Evolutionary conservation across 2,888 invertebrate species (phyloP), one percentile per base, ranked within the genome.

Genomic region (Cryptus viduatorius): DNA sequence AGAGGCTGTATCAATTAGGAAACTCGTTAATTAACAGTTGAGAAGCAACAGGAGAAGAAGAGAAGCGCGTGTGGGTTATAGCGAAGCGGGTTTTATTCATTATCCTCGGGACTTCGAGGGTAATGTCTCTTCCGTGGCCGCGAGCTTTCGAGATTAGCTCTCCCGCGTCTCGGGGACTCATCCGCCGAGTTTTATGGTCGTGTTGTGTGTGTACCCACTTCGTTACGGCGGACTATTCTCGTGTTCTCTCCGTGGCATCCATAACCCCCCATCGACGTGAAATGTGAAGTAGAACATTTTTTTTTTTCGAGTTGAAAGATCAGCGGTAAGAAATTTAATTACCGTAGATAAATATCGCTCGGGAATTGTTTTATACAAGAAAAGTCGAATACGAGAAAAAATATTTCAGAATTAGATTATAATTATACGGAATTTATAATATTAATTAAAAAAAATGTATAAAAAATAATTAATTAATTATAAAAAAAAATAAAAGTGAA

Each of bases 1-100:
- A 46, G 46, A 73, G 24, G 7, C 37, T 29, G 64, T 29, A 65
- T 56, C 19, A 69, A 73, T 81, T 78, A 75, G 37, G 46, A 73
- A 10, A 56, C 53, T 61, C 73, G 12, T 68, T 78, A 78, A 81
- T 84, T 81, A 84, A 81, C 73, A 31, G 73, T 68, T 73, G 78
- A 81, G 48, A 73, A 24, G 56, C 68, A 77, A 73, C 78, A 10
- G 48, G 69, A 16, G 48, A 64, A 16, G 29, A 16, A n/a, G 48
- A 48, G 24, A 14, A 69, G 12, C 19, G 7, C 19, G 56, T 12
- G 56, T 10, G 4, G 12, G 19, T n/a, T 16, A 53, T 37, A 53
- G 53, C 56, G 56, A 4, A 19, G 56, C 56, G 24, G 19, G 24
- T 24, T 56, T 56, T 56, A 56, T 56, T 56, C 48, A 48, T 75